Evolutionary conservation across 2,113 vertebrate genomes (phyloP).

Genomic region (Pimephales promelas): DNA sequence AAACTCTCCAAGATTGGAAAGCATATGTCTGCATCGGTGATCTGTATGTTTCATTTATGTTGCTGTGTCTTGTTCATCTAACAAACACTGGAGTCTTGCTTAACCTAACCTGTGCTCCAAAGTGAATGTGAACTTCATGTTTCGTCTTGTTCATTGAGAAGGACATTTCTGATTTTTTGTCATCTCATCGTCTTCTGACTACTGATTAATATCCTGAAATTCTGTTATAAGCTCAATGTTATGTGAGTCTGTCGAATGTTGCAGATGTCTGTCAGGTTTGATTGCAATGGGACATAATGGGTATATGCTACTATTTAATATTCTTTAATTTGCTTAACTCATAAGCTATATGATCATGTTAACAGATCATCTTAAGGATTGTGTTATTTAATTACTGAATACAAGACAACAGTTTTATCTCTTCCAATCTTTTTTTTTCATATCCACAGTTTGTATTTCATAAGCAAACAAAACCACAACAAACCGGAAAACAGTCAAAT

Average conservation of each 20-base stretch:
- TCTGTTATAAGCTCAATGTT: background rate
- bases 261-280: no score
- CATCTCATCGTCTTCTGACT: background rate
- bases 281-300: background rate
- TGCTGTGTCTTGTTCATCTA: background rate
- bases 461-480: background rate
- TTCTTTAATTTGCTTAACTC: background rate
- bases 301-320: background rate
- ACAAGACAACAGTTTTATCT: background rate
- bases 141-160: background rate
- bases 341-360: background rate
- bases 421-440: background rate
- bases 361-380: background rate
- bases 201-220: background rate
- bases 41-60: conserved; percentile 1
- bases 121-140: background rate
- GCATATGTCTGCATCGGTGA: background rate
- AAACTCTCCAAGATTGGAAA: background rate
- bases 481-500: conserved; percentile 26
- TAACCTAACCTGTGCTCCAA: background rate
- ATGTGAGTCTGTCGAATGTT: background rate
- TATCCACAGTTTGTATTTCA: background rate
- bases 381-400: background rate
- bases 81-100: background rate
- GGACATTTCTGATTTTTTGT: background rate